A percentile compares a stretch with the other conserved stretches of the same genome.
Conservation (phyloP, 2,113 vertebrate species). For the Nothocercus julius region DNA sequence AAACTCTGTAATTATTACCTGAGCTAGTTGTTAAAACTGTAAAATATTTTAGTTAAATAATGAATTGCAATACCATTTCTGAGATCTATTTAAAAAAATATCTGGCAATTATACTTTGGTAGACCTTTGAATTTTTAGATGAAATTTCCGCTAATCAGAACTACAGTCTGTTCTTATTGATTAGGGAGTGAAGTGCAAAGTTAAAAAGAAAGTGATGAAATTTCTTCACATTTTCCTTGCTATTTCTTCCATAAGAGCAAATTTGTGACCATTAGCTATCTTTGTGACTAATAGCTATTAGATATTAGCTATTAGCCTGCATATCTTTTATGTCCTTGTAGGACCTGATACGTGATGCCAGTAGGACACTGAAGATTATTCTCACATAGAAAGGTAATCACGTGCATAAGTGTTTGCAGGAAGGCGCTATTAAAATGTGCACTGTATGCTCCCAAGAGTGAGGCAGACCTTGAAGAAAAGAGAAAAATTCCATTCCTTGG, state of each 20-base stretch:
- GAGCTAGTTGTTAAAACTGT: background rate
- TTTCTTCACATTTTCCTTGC: constrained; percentile 14
- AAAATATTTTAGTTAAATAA: background rate
- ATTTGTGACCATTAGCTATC: background rate
- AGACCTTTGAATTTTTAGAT: background rate
- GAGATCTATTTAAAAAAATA: fast-evolving
- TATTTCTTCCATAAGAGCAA: constrained; percentile 13
- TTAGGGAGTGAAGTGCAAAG: background rate
- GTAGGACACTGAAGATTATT: constrained; percentile 1
- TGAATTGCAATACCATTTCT: background rate
- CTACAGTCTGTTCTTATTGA: background rate
- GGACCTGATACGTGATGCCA: background rate
- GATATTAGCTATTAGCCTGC: background rate
- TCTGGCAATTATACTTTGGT: background rate
- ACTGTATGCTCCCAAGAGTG: background rate
- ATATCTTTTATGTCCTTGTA: background rate
- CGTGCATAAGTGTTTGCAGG: constrained; percentile 31
- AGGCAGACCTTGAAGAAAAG: constrained; percentile 27
- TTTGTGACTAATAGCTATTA: too few relatives aligned
- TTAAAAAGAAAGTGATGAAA: background rate
- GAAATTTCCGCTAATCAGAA: background rate
- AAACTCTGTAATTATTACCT: background rate
- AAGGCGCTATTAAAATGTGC: constrained; percentile 31
- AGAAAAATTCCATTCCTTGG: background rate
- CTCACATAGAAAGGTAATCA: constrained; percentile 38